Evolutionary conservation across 2,797 vertebrate species (phyloP).

Genomic region (Anguilla anguilla): DNA sequence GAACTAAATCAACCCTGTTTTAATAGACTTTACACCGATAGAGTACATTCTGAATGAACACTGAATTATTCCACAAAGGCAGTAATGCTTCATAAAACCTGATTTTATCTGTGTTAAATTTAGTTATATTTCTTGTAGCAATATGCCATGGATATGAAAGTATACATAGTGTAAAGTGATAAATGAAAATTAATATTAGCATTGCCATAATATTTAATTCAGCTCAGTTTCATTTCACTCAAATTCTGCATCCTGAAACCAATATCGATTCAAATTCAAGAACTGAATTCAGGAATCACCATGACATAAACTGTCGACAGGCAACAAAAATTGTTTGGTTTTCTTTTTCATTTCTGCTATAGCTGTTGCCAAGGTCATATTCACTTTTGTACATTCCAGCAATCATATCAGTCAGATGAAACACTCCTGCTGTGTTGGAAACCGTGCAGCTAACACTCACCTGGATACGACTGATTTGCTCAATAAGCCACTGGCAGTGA

Average conservation of each 20-base stretch:
- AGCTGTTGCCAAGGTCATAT: neutral
- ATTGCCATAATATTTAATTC: neutral
- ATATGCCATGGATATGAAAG: neutral
- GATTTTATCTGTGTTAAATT: too few species aligned
- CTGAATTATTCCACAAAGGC: too few species aligned
- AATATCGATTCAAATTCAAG: neutral
- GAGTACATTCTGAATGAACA: too few species aligned
- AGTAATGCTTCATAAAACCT: too few species aligned
- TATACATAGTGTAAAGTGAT: neutral
- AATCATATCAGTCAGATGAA: neutral
- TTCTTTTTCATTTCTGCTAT: neutral
- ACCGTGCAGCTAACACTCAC: constrained; percentile 41
- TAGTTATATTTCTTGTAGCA: neutral
- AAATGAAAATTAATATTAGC: too few species aligned
- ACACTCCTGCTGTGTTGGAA: neutral
- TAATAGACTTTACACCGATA: too few species aligned
- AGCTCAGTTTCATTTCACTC: neutral
- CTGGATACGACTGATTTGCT: accelerated
- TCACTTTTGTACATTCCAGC: neutral
- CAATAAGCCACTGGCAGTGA: constrained; percentile 73
- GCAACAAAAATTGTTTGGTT: neutral
- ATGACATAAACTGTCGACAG: neutral
- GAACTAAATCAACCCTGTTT: neutral
- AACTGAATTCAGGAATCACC: neutral
- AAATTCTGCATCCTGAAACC: neutral